phyloP scores from a whole-genome alignment of 2,113 vertebrate genomes.

The Nyctereutes procyonoides region DNA sequence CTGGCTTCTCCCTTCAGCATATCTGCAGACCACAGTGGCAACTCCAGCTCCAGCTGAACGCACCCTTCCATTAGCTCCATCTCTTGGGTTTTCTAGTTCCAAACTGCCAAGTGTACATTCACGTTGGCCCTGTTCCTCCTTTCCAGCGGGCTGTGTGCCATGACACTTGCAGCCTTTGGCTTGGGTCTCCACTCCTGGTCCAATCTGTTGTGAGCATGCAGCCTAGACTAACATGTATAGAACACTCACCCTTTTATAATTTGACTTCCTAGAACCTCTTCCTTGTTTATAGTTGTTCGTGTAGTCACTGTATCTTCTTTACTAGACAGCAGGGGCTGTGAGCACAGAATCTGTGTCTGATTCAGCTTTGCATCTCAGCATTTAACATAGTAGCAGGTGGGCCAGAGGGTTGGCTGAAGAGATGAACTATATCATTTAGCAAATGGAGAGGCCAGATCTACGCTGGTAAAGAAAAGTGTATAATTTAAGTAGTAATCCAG shows the following conservation, averaged over 20 bases:
- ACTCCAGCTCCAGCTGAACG: neutral
- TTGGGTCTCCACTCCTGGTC: neutral
- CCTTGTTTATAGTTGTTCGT: neutral
- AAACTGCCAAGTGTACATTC: neutral
- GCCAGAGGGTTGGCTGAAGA: neutral
- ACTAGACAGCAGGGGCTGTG: neutral
- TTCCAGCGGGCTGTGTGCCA: neutral
- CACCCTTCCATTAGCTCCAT: accelerated
- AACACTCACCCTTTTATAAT: neutral
- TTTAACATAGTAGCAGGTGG: neutral
- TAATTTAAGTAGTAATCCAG: neutral
- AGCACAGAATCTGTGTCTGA: neutral
- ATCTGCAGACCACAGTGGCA: accelerated
- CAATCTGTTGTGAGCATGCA: neutral
- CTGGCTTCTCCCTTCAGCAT: neutral
- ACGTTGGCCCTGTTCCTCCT: neutral
- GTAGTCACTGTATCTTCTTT: neutral
- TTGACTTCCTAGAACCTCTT: neutral
- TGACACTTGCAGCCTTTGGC: no score
- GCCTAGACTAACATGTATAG: neutral
- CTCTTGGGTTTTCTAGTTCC: neutral
- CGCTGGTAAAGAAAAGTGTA: neutral
- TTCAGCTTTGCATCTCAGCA: neutral
- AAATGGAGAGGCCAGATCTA: neutral
- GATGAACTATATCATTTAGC: neutral